Base-by-base conservation (phyloP, 2,113 vertebrate genomes). In the Bubalus kerabau region DNA sequence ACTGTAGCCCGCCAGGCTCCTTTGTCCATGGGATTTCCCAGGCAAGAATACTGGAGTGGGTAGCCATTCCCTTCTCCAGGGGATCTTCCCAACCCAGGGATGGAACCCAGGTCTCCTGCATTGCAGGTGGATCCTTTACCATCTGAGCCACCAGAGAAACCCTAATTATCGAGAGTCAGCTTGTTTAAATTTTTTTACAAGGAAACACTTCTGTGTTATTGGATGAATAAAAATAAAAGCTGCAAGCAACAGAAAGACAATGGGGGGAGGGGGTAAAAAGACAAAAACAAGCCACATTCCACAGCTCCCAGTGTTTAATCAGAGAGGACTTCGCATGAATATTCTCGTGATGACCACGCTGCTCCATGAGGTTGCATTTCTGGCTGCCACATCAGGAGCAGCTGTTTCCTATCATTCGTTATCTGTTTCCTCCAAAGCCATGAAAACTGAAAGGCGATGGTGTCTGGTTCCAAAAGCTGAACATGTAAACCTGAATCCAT, bases 321-420 rank as follows among this genome's bases (percentile, higher is more conserved):
- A 19, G 97, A 81, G 60, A 94, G 67, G 86, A 87, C 60, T 97
- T 93, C 50, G 97, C 93, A 43, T 32, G 28, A 43, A 90, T 24
- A 50, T 13, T 50, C 97, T 62, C 19, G 43, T 13, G 87, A 82
- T 67, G 8, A 48, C 92, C 67, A 32, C 43, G 23, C 13, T 43
- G 78, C 91, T 60, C 97, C 40, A 9, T 3, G 91, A 71, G 71
- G 88, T 14, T 24, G 71, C 62, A 2, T 19, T 19, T 30, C 96
- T 40, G 89, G 94, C 59, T 2, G 24, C 81, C 48, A 10, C 8
- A 16, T n/a, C 13, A n/a, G 9, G 8, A 16, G 48, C 98, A 98
- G 97, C 97, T 98, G 98, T 92, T 98, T 98, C 97, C 98, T 87
- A 59, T 57, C 87, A 52, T 43, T 81, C 74, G 54, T 95, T 95